Evolutionary conservation across 2,113 vertebrate species (phyloP), one percentile per base, ranked within the genome.

Genomic region (Leucopternis melanops): DNA sequence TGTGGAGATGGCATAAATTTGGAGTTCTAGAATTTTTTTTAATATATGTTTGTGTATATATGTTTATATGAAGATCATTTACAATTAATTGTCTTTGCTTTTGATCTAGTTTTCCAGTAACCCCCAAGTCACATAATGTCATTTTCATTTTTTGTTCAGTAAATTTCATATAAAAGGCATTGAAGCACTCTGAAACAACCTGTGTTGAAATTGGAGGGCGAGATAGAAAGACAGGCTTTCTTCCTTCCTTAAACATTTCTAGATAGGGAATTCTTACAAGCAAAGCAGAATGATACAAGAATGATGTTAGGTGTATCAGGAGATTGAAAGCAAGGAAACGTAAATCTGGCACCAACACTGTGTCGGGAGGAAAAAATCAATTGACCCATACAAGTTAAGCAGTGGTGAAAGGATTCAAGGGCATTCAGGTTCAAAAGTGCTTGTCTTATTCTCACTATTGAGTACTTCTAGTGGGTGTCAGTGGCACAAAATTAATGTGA

Each of bases 1-100:
- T 45, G 16, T 65, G 42, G 29, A 31, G 34, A 18, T 36, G 5
- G 14, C 62, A 25, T 32, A 78, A 77, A 42, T 50, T 16, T 17
- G 22, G 86, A 70, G 40, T 65, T 85, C 5, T 11, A 45, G 13
- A 45, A 34, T 40, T 11, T 44, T 40, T 40, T 12, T 22, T 45
- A 21, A 21, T 38, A 5, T n/a, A 0, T 52, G 3, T 77, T 9
- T 38, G 5, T 57, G 6, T 72, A 3, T 25, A 7, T 45, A 8
- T n/a, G 22, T 42, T 63, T 72, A n/a, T 62, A 32, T 34, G 8
- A 66, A 55, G 19, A 62, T 63, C 4, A 50, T 42, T 79, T 82
- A 17, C 18, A 74, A 81, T 26, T 44, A 88, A 78, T 26, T 81
- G 6, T 77, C 52, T 52, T 94, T 31, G 26, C n/a, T 89, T 91